Evolutionary conservation across 2,113 vertebrate species (phyloP).

Genomic region (Coptodon bakossiorum): DNA sequence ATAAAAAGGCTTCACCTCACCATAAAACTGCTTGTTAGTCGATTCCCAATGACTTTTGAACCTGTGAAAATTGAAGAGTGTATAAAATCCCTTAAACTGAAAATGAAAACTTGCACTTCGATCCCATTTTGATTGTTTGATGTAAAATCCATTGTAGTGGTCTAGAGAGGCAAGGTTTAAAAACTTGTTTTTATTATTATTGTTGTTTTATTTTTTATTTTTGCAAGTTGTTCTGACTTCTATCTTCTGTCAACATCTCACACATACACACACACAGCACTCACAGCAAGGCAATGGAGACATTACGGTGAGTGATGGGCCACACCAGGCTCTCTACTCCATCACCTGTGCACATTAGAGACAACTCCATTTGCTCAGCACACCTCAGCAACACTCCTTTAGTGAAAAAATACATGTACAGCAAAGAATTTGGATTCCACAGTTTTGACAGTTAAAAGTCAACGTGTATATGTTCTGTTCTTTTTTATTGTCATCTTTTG

Average conservation of each 20-base stretch:
- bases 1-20: no score
- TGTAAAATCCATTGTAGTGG: no score
- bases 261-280: background rate
- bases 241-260: background rate
- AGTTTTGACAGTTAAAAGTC: background rate
- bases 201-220: no score
- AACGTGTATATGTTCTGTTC: background rate
- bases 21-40: no score
- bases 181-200: no score
- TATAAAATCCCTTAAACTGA: no score
- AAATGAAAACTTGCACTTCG: no score
- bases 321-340: constrained; percentile 19
- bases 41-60: no score
- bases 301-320: constrained; percentile 61
- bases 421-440: background rate
- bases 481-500: background rate
- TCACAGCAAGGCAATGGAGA: constrained; percentile 39
- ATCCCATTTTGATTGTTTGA: no score
- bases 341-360: constrained; percentile 42
- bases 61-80: no score
- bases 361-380: constrained; percentile 58
- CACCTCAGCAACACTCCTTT: background rate
- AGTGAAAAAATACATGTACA: background rate
- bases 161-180: no score
- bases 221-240: background rate